Conservation (phyloP, 37 sponge, comb jelly and placozoan genomes). For the Chondrilla cf. caribensis region DNA sequence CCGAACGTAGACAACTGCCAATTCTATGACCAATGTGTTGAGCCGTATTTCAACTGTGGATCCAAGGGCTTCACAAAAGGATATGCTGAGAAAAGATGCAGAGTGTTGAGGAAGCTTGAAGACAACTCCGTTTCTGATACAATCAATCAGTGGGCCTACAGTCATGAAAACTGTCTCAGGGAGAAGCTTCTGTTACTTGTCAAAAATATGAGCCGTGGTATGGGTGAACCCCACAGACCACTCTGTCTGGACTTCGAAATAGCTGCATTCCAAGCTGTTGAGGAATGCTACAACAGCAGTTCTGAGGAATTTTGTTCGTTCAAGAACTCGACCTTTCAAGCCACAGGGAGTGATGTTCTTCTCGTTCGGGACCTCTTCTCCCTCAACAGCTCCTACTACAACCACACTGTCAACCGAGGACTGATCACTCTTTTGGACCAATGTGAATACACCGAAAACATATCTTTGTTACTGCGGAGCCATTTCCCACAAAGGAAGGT, state of each 20-base stretch:
- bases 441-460: neutral
- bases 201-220: neutral
- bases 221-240: constrained; percentile 18
- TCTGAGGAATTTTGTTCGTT: neutral
- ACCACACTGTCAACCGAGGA: neutral
- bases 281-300: constrained; percentile 39
- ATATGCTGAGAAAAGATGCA: constrained; percentile 48
- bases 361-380: neutral
- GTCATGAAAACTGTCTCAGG: constrained; percentile 55
- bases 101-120: neutral
- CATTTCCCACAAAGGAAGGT: neutral
- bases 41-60: constrained; percentile 35
- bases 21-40: constrained; percentile 57
- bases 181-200: constrained; percentile 24
- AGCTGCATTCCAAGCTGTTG: constrained; percentile 31
- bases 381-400: neutral
- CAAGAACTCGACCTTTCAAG: neutral
- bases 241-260: constrained; percentile 49
- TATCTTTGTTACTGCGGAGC: neutral
- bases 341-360: neutral
- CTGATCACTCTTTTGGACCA: neutral
- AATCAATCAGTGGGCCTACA: constrained; percentile 15
- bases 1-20: constrained; percentile 1
- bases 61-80: constrained; percentile 29
- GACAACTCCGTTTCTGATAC: neutral